Evolutionary conservation across 2,113 vertebrate species (phyloP), one percentile per base, ranked within the genome.

Genomic region (Tetrao urogallus): DNA sequence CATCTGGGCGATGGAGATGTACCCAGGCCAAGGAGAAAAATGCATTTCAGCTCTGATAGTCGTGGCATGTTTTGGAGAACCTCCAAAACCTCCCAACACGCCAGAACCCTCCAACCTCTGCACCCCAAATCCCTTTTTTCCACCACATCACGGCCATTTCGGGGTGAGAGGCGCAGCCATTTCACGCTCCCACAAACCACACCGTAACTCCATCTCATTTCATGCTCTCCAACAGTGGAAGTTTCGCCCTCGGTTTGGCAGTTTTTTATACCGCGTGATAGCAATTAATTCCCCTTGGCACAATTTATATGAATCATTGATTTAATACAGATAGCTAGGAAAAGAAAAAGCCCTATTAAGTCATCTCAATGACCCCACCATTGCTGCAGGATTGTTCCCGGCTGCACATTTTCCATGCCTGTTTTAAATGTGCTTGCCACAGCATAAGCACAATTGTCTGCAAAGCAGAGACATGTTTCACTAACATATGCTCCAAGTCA

Each of bases 401-500:
- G 88, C 91, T 94, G 78, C 84, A 69, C 82, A 61, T 61, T 91
- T 91, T 69, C 91, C 19, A 5, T 38, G 84, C 61, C 52, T 47
- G 70, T 87, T 89, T 65, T 65, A 78, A 89, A 92, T 47, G 56
- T 67, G 74, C 82, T 85, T 84, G 73, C 66, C 88, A 71, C 84
- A 91, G 82, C 79, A 27, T 5, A 80, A 86, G 89, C 28, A 79
- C 28, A 82, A 77, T 28, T 38, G 69, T 60, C 93, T 74, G 82
- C 82, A 48, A 48, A 91, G 74, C 76, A 77, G 73, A 36, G 82
- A 54, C 89, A 63, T 5, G 42, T 94, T 94, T 86, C 72, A 28
- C 82, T 91, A 56, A 40, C 91, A 91, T 90, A 89, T 83, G 91
- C 86, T 82, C 54, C 13, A 83, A 96, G 95, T 88, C 93, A 94